Evolutionary conservation across 2,113 vertebrate species (phyloP).

Genomic region (Callochromis pleurospilus): DNA sequence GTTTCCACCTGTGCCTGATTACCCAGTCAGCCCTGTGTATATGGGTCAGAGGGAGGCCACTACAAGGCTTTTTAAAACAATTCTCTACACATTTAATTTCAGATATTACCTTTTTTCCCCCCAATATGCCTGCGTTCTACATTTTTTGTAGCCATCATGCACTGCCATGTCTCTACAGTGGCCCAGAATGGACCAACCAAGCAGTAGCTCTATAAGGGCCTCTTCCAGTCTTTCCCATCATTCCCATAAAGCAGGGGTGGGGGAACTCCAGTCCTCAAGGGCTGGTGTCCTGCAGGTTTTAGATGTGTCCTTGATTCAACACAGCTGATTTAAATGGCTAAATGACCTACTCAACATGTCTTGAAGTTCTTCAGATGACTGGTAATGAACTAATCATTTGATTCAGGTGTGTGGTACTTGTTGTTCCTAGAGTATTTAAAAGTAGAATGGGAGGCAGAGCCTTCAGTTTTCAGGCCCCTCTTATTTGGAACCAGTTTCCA

Average conservation of each 20-base stretch:
- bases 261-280: not conserved
- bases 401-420: not conserved
- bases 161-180: fast-evolving
- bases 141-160: not conserved
- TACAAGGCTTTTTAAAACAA: not conserved
- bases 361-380: not conserved
- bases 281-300: not conserved
- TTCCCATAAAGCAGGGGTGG: not conserved
- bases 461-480: not conserved
- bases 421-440: not conserved
- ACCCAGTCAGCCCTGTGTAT: not conserved
- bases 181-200: not conserved
- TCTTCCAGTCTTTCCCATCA: not conserved
- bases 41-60: not conserved
- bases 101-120: fast-evolving
- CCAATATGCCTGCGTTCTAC: not conserved
- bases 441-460: not conserved
- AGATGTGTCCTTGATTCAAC: not conserved
- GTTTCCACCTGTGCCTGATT: not conserved
- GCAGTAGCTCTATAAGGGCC: not conserved
- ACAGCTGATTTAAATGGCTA: not conserved
- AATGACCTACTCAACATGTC: not conserved
- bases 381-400: not conserved
- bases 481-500: not conserved
- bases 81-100: not conserved